Base-by-base conservation (phyloP, 2,888 invertebrate genomes). In the Drosophila diplacantha region DNA sequence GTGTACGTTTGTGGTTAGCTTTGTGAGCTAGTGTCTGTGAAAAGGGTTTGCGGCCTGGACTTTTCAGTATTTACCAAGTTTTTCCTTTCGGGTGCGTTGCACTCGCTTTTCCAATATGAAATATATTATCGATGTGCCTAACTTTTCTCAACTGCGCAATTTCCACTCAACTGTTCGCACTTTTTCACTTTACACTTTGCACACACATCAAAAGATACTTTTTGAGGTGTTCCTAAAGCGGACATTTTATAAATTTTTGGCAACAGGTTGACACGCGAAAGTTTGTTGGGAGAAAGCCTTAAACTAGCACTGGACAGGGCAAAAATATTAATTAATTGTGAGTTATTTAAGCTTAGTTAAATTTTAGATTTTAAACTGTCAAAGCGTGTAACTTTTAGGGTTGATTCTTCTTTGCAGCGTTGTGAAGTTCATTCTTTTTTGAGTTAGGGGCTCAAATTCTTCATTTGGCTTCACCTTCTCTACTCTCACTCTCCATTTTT, bases 101-200 rank as follows among this genome's bases (percentile, higher is more conserved):
- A 62, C 59, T 72, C 56, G 60, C 67, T 60, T 68, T 62, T 70
- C 78, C 59, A 69, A 75, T 75, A 62, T 68, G 69, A 79, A 64
- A 75, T 69, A 81, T 71, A 60, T 47, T 55, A 73, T 73, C 69
- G 71, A 81, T 71, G 69, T 61, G 53, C 43, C 14, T 41, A 81
- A 79, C 71, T 79, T 73, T 75, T 57, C 39, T 32, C 39, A 44
- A 66, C 73, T 73, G 53, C 57, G 16, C 47, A 54, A 49, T 55
- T 64, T 55, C 32, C 49, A 32, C 64, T 64, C 39, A 41, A 52
- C 34, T 62, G 43, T 47, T 46, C n/a, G 18, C 60, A 44, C 51
- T 61, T 29, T 60, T 41, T 32, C 26, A 32, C 38, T 52, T 53
- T 38, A 18, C 35, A 55, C 54, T 29, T 52, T 29, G 35, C 12